Base-by-base conservation (phyloP, 2,888 invertebrate genomes). In the Meteorus cinctellus region DNA sequence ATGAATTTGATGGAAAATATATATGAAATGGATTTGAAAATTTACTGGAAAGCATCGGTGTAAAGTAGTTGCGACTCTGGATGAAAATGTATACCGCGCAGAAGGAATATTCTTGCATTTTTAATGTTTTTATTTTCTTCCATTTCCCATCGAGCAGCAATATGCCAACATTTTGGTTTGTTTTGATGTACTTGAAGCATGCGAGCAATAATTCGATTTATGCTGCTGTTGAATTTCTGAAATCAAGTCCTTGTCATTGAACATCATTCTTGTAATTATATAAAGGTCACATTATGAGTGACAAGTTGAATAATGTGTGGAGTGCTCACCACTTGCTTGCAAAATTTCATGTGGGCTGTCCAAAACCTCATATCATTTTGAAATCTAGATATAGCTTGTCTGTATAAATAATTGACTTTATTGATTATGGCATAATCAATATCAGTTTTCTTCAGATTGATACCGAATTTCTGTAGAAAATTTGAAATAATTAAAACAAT, bases 311-410 rank as follows among this genome's bases (percentile, higher is more conserved):
- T 36, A 59, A 62, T 12, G 12, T 10, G 14, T 8, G 10, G 16
- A 48, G 55, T 74, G 88, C 90, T 88, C 88, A 92, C 92, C 85
- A 93, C 93, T 86, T 93, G 92, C 83, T 93, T 94, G 83, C 95
- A 95, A 87, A 96, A 97, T 84, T 95, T 94, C 72, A 97, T 94
- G 84, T 95, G 95, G 62, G 94, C 93, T 83, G 95, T 91, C 93
- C 95, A 96, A 74, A 96, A 91, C 80, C 93, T 92, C 55, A 94
- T 89, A 85, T 96, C 95, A 84, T 94, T 92, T 83, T 94, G 93
- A 85, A 94, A 96, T 79, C 93, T 91, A 45, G 91, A 91, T 73
- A 94, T 91, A 27, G 94, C 93, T 82, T 93, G 94, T 86, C 93
- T 94, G 85, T 95, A 97, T 29, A 97, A 89, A 84, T 92, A 92